Conservation (phyloP, 2,888 invertebrate species). For the Byasa hedistus region DNA sequence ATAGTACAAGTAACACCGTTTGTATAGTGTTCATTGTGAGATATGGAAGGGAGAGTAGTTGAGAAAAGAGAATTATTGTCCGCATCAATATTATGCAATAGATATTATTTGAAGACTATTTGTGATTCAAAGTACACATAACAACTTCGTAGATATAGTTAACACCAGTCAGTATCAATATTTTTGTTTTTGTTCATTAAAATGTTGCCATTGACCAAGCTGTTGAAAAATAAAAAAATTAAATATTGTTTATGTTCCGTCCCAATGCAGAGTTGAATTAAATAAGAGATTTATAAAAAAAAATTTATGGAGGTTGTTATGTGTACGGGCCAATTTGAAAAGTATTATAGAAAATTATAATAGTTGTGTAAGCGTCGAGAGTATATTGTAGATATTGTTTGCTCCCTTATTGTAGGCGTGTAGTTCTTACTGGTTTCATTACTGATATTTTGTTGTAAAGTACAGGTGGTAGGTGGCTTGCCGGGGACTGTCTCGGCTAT, state of each 20-base stretch:
- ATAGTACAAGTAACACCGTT: conserved; percentile 11
- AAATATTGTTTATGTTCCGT: conserved; percentile 25
- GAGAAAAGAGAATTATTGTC: neutral
- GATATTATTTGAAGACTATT: conserved; percentile 12
- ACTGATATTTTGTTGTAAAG: too few relatives aligned
- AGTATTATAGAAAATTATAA: conserved; percentile 25
- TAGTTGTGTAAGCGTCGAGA: conserved; percentile 12
- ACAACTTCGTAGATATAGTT: conserved; percentile 7
- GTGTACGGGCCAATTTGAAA: conserved; percentile 22
- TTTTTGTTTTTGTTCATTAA: neutral
- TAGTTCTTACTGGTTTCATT: conserved; percentile 8
- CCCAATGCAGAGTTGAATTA: conserved; percentile 17
- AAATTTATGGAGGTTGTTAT: conserved; percentile 22
- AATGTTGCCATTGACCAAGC: neutral
- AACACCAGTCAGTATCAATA: neutral
- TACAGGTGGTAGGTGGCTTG: too few relatives aligned
- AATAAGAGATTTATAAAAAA: conserved; percentile 6
- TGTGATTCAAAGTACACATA: conserved; percentile 23
- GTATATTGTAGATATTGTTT: conserved; percentile 25
- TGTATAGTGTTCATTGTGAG: conserved; percentile 7
- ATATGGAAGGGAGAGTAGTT: neutral
- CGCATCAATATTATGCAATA: neutral
- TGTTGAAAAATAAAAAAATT: neutral
- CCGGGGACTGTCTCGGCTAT: too few relatives aligned
- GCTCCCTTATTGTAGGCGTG: conserved; percentile 21